These are phyloP conservation scores for Morone chrysops DNA, from an alignment of 2,113 vertebrate species.

Conservation along the genomic window DNA sequence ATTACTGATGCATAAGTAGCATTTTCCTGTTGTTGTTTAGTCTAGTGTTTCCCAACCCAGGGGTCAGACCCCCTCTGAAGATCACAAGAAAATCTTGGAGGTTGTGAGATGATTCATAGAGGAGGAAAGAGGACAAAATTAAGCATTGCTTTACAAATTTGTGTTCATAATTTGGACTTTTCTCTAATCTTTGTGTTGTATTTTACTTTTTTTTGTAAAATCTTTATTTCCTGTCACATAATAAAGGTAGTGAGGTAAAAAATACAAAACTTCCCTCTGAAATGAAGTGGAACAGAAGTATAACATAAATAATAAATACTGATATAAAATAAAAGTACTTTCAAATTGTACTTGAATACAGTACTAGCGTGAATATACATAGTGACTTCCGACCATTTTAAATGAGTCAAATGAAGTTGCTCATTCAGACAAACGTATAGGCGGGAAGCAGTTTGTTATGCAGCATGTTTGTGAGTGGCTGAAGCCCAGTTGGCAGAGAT, in stretches of 20 bases:
- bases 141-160: neutral
- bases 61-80: neutral
- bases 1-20: neutral
- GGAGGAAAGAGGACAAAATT: neutral
- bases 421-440: constrained; percentile 2
- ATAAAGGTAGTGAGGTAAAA: neutral
- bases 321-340: neutral
- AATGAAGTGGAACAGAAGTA: neutral
- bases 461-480: constrained; percentile 57
- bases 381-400: neutral
- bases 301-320: neutral
- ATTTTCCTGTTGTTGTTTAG: neutral
- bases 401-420: neutral
- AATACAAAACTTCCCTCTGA: neutral
- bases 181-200: neutral
- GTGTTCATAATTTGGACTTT: neutral
- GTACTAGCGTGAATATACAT: neutral
- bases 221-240: too few relatives aligned
- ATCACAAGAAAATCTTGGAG: neutral
- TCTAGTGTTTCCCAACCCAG: neutral
- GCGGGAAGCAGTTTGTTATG: constrained; percentile 49
- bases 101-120: neutral
- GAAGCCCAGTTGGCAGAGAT: constrained; percentile 64
- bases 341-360: neutral
- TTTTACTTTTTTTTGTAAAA: neutral